phyloP scores from a whole-genome alignment of 2,888 invertebrate species.

The Rhingia campestris region DNA sequence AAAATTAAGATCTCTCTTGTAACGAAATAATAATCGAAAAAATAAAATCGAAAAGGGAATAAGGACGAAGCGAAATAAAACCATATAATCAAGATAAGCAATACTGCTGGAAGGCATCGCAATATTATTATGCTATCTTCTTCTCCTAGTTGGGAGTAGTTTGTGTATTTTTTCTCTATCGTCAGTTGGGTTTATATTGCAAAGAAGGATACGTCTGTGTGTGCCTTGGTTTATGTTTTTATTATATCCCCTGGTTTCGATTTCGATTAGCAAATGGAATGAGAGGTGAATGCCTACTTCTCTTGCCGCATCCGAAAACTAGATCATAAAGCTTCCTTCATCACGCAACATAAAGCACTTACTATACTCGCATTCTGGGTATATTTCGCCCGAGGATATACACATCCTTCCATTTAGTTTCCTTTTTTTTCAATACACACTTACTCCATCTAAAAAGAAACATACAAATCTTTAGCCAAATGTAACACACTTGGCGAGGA shows the following conservation, averaged over 20 bases:
- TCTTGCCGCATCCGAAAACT: conserved; percentile 54
- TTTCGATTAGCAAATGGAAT: conserved; percentile 67
- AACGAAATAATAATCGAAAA: conserved; percentile 51
- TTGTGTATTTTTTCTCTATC: not conserved
- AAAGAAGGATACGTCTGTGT: not conserved
- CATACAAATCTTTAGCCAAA: conserved; percentile 6
- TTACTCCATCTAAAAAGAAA: not conserved
- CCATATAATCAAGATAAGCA: conserved; percentile 72
- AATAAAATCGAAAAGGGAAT: conserved; percentile 50
- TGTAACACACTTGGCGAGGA: conserved; percentile 1
- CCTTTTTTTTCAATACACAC: not conserved
- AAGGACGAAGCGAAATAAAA: conserved; percentile 41
- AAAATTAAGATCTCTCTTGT: conserved; percentile 8
- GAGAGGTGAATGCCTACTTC: conserved; percentile 32
- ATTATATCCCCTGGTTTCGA: conserved; percentile 68
- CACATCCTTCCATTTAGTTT: conserved; percentile 11
- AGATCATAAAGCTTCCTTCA: conserved; percentile 71
- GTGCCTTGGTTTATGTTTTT: conserved; percentile 34
- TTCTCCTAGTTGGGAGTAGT: conserved; percentile 8
- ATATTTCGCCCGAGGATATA: conserved; percentile 16
- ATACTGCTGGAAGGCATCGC: conserved; percentile 66
- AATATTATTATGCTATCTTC: conserved; percentile 67
- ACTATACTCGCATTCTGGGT: conserved; percentile 42
- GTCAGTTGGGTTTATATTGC: not conserved
- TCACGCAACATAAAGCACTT: conserved; percentile 70